Evolutionary conservation across 1,140 invertebrate genomes (phyloP).

Genomic region (Diabrotica undecimpunctata): DNA sequence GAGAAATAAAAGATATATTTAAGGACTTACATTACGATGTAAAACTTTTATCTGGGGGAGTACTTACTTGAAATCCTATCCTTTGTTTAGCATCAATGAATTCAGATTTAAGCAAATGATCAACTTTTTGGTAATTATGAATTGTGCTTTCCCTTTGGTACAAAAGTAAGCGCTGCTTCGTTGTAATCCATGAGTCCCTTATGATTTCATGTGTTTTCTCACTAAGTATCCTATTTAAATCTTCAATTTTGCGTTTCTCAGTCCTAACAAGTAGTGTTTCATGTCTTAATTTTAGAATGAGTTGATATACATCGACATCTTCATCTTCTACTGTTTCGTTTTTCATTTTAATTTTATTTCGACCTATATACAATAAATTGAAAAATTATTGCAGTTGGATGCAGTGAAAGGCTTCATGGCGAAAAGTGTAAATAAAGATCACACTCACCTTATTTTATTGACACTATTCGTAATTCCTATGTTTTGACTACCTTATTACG

Average conservation of each 20-base stretch:
- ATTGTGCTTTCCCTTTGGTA: constrained; percentile 70
- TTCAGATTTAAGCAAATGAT: constrained; percentile 70
- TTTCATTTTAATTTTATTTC: constrained; percentile 30
- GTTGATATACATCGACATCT: constrained; percentile 59
- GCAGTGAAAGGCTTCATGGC: background rate
- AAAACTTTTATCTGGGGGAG: no score
- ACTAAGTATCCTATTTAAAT: constrained; percentile 66
- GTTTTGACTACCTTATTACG: background rate
- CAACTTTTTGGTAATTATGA: constrained; percentile 72
- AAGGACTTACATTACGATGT: no score
- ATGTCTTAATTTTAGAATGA: constrained; percentile 66
- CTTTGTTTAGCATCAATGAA: constrained; percentile 88
- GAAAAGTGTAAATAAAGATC: constrained; percentile 1
- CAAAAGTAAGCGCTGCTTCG: constrained; percentile 82
- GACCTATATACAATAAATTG: background rate
- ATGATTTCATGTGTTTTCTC: constrained; percentile 27
- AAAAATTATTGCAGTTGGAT: background rate
- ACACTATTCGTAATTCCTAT: background rate
- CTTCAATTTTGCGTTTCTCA: constrained; percentile 68
- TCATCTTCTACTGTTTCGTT: constrained; percentile 33
- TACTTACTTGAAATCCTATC: constrained; percentile 68
- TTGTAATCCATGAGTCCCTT: constrained; percentile 73
- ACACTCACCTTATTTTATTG: constrained; percentile 1
- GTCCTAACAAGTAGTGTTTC: constrained; percentile 70
- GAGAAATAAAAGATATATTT: no score